Evolutionary conservation across 2,113 vertebrate species (phyloP).

Genomic region (Isurus oxyrinchus): DNA sequence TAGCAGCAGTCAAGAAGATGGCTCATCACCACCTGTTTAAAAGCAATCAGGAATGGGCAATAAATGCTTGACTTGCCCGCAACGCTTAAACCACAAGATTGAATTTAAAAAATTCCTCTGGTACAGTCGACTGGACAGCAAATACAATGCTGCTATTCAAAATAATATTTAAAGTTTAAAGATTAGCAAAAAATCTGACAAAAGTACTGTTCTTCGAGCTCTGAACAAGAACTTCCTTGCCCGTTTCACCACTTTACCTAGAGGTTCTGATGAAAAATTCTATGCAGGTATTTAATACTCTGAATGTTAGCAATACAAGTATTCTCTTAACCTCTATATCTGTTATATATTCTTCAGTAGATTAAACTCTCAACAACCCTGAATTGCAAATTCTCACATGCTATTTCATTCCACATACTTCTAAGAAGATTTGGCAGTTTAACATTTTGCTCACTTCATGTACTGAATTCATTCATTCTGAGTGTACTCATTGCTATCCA

Average conservation of each 20-base stretch:
- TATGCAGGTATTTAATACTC: not conserved
- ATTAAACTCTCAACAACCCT: not conserved
- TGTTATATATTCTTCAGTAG: not conserved
- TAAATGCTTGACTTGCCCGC: not conserved
- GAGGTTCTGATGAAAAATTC: not conserved
- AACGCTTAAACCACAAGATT: not conserved
- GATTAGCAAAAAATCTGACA: not conserved
- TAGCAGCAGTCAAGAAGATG: too few relatives aligned
- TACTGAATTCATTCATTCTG: not conserved
- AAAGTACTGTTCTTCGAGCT: not conserved
- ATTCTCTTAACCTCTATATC: not conserved
- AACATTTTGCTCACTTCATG: not conserved
- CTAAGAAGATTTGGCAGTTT: not conserved
- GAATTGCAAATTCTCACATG: not conserved
- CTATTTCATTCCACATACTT: not conserved
- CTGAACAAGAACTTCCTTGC: not conserved
- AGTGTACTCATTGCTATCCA: not conserved
- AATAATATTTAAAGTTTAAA: too few relatives aligned
- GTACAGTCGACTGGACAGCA: not conserved
- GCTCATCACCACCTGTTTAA: too few relatives aligned
- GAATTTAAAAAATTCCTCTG: not conserved
- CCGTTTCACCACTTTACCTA: not conserved
- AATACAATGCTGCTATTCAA: not conserved
- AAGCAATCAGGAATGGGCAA: too few relatives aligned
- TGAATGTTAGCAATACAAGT: not conserved